These are phyloP conservation scores for Drosophila suzukii DNA, from an alignment of 1,140 invertebrate species.

Conservation along the genomic window DNA sequence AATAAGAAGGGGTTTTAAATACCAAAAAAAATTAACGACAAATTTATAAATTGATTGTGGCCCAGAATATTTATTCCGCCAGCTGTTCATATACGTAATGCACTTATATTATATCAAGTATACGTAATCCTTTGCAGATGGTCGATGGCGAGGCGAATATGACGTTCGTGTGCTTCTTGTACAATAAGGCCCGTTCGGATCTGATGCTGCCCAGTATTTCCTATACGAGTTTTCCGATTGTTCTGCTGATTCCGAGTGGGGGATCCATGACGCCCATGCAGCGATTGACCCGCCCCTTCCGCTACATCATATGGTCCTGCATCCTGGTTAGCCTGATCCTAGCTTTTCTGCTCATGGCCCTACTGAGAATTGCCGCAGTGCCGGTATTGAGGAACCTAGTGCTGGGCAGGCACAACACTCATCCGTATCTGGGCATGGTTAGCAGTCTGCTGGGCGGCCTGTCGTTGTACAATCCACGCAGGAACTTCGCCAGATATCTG, in stretches of 20 bases:
- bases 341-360: constrained; percentile 43
- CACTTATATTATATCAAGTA: not conserved
- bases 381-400: constrained; percentile 41
- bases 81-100: constrained; percentile 7
- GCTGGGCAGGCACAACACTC: constrained; percentile 52
- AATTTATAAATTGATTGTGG: not conserved
- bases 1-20: too few relatives aligned
- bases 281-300: constrained; percentile 61
- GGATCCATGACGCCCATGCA: constrained; percentile 52
- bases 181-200: constrained; percentile 52
- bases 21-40: too few relatives aligned
- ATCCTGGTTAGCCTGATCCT: constrained; percentile 35
- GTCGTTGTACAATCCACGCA: constrained; percentile 37
- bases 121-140: constrained; percentile 44
- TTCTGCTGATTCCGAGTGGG: constrained; percentile 60
- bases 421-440: constrained; percentile 61
- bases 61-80: fast-evolving
- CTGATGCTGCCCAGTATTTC: constrained; percentile 61
- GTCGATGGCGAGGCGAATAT: constrained; percentile 63
- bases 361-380: constrained; percentile 15
- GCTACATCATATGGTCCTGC: constrained; percentile 65
- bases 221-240: constrained; percentile 65
- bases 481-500: constrained; percentile 69
- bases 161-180: constrained; percentile 68
- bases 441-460: constrained; percentile 49